These are phyloP conservation scores for Nycticryphes semicollaris DNA, from an alignment of 2,113 vertebrate genomes.

Conservation along the genomic window DNA sequence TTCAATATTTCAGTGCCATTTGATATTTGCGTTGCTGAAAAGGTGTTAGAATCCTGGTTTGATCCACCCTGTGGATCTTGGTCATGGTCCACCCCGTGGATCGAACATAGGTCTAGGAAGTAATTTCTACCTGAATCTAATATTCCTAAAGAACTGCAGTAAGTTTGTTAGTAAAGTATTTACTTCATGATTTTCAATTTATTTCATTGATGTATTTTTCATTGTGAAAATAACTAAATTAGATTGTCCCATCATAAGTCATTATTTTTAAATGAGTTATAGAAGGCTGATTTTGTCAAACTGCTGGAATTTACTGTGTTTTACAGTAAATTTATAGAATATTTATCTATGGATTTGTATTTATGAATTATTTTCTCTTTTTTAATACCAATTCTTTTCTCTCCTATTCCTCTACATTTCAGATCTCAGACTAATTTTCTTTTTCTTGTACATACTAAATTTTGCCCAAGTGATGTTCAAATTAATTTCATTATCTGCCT, in stretches of 20 bases:
- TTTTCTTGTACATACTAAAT: background rate
- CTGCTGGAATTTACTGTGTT: background rate
- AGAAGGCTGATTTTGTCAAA: background rate
- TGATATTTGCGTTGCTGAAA: conserved; percentile 54
- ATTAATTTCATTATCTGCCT: background rate
- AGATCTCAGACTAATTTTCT: background rate
- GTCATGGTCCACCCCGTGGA: background rate
- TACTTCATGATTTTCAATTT: background rate
- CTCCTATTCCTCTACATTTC: background rate
- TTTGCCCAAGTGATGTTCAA: background rate
- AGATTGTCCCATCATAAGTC: background rate
- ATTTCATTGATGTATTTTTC: background rate
- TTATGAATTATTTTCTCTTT: background rate
- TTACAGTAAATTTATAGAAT: background rate
- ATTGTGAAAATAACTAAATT: background rate
- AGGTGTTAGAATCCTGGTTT: conserved; percentile 54
- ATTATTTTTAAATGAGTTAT: background rate
- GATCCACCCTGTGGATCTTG: conserved; percentile 44
- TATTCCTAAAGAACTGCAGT: background rate
- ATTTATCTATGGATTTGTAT: background rate
- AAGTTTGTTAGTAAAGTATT: conserved; percentile 12
- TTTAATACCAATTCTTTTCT: background rate
- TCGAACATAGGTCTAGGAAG: conserved; percentile 46
- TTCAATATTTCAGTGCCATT: conserved; percentile 39
- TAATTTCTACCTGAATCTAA: conserved; percentile 22